Base-by-base conservation (phyloP, 2,797 vertebrate species). In the Staurois parvus region DNA sequence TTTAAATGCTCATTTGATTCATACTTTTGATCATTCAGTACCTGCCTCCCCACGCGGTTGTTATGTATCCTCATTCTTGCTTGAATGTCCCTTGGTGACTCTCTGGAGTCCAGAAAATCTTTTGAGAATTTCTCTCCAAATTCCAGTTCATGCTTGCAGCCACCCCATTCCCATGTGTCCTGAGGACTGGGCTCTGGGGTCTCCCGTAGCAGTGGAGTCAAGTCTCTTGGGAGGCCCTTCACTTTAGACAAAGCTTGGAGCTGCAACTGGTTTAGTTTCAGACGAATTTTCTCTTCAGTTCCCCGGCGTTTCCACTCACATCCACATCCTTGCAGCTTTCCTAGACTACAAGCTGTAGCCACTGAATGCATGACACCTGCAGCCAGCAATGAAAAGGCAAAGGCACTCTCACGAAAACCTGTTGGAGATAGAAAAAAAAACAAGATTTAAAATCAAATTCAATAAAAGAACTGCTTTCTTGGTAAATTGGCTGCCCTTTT, bases 101-200 rank as follows among this genome's bases (percentile, higher is more conserved):
- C 96, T 2, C 95, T 94, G 85, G 96, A 96, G 91, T 98, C 96
- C 37, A 98, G 94, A 94, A 97, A 98, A 89, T 98, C 96, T 67
- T 95, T 93, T 89, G 97, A 96, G 91, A 98, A 98, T 88, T 95
- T 96, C 81, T 98, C 96, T 48, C 96, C 97, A 72, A 97, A 97
- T 67, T 95, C 94, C 81, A 96, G 91, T 77, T 98, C 95, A 7
- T 97, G 96, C 87, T 95, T 97, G 91, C 97, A 98, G 87, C 96
- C 97, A 29, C 97, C 96, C 97, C 97, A 97, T 91, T 98, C 96
- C 97, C 97, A 97, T n/a, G 96, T 97, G 89, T 98, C 96, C 90
- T 97, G 96, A 56, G 94, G 91, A 40, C 92, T 92, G 29, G 94
- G 94, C 42, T 95, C 93, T 28, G 94, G 93, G 72, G 93, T 88